Base-by-base conservation (phyloP, 2,113 vertebrate species). In the Notechis scutatus region DNA sequence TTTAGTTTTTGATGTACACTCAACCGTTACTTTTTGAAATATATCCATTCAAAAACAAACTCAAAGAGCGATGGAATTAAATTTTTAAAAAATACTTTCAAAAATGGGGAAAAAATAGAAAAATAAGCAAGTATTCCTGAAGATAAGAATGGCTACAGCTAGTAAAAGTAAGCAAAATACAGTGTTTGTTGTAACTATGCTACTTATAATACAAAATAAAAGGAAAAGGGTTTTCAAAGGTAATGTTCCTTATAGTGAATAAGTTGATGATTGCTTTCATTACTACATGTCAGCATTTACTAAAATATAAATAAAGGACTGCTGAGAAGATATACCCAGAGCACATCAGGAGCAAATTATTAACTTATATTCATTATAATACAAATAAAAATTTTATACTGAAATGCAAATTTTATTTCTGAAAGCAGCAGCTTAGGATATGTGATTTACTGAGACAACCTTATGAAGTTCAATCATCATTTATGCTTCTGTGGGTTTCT, bases 371-470 rank as follows among this genome's bases (percentile, higher is more conserved):
- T 92, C 88, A 47, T 91, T 90, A 92, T 91, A 94, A 56, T 26
- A 64, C 5, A 42, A 69, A 26, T 88, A 94, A 45, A 69, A 88
- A 91, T 96, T 87, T 94, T 90, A 90, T 91, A 91, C 55, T 55
- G 20, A 4, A 91, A 57, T 74, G 81, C 34, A 93, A 15, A 57
- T 74, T 91, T 94, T 94, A 87, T 92, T 95, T 95, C 64, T 89
- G 15, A 92, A 57, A 87, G 88, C 64, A 91, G 90, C 34, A 94
- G 6, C 39, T 88, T 94, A 18, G 87, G 14, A 86, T 81, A 23
- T 81, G 39, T 93, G 95, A 95, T 96, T 96, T 95, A 93, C 54
- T 87, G 29, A 42, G n/a, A 15, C 90, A 93, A 89, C 57, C 93
- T 91, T n/a, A 91, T 34, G 42, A 90, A 92, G 34, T 87, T 95